Evolutionary conservation across 2,797 vertebrate genomes (phyloP), one percentile per base, ranked within the genome.

Genomic region (Lagorchestes hirsutus): DNA sequence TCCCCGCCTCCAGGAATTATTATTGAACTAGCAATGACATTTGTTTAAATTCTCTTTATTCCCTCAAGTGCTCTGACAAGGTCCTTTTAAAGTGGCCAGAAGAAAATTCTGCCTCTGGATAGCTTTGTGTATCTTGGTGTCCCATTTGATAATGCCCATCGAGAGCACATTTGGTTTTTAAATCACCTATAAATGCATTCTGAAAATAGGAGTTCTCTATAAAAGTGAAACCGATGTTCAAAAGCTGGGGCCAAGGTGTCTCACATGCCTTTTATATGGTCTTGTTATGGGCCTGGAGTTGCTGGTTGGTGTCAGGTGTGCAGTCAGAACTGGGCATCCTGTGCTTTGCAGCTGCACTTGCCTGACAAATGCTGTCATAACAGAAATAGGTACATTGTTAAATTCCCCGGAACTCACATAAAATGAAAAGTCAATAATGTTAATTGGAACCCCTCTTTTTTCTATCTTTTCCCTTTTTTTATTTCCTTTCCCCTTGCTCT

Each of bases 351-450:
- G 62, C 90, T 90, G 27, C 52, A 55, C 54, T 93, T 11, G 34
- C 9, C 29, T 62, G 92, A 12, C 74, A 87, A 87, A 87, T 27
- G 22, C 74, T 87, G 74, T 91, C 50, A 55, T 91, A 55, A 55
- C 90, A 91, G 50, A 91, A 54, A 91, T 50, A 90, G 34, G 46
- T 46, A 40, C 46, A 52, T 54, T 90, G 54, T 93, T 24, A 90
- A 93, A 92, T 90, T 90, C 24, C 54, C 67, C 34, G 0, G 18
- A 95, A 93, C 97, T 92, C 92, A 92, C 92, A 58, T 92, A 96
- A 97, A 97, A 96, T 93, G 31, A 94, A 97, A 95, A 97, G 96
- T 94, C 52, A 3, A 93, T 95, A 93, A 28, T 93, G 97, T 95
- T 95, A 90, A 94, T 57, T 3, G 5, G 94, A 96, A 82, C 74